These are phyloP conservation scores for Peromyscus californicus DNA, from an alignment of 2,113 vertebrate genomes.

Conservation along the genomic window DNA sequence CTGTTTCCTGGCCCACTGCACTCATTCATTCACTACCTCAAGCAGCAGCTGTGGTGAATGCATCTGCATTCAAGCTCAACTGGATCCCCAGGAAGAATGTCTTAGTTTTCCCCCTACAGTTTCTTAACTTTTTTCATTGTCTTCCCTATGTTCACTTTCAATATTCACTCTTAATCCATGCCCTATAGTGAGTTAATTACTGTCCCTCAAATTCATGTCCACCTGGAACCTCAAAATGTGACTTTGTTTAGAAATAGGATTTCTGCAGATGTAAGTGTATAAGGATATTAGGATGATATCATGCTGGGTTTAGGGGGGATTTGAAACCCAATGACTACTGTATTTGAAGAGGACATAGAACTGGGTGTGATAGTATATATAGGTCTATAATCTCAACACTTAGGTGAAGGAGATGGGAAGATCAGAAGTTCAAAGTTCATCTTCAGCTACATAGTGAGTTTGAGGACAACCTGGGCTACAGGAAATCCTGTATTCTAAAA, in stretches of 20 bases:
- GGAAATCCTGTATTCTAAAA: not conserved
- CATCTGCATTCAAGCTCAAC: not conserved
- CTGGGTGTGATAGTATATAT: not conserved
- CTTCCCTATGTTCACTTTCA: not conserved
- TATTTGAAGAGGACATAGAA: not conserved
- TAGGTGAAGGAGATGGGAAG: not conserved
- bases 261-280: not conserved
- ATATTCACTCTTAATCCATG: not conserved
- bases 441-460: not conserved
- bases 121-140: constrained; percentile 38
- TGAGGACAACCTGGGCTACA: not conserved
- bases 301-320: not conserved
- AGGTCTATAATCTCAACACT: not conserved
- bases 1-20: not conserved
- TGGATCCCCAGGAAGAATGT: not conserved
- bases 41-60: not conserved
- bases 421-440: not conserved
- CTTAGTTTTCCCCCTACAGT: constrained; percentile 15
- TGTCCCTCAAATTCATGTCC: not conserved
- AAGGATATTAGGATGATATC: not conserved
- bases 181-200: not conserved
- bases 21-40: constrained; percentile 7
- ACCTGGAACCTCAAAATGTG: not conserved
- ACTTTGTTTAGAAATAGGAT: constrained; percentile 3
- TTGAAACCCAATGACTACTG: not conserved